These are phyloP conservation scores for Glandiceps talaboti DNA, from an alignment of 53 echinoderm and acorn worm species.

Conservation along the genomic window DNA sequence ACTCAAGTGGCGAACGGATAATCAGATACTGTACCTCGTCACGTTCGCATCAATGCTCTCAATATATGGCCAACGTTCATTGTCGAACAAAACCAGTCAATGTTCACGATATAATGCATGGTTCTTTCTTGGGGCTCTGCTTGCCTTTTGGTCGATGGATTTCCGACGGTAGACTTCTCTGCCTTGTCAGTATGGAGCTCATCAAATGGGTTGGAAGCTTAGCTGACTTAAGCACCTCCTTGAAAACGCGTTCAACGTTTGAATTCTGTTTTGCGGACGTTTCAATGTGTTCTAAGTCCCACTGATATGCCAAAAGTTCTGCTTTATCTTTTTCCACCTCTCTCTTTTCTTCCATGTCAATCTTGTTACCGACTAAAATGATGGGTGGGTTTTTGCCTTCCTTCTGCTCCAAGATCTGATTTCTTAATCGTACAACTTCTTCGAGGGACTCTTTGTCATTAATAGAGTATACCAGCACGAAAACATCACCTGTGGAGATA, in stretches of 20 bases:
- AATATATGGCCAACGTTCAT: no score
- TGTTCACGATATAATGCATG: neutral
- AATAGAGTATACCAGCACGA: slow-evolving; percentile 29
- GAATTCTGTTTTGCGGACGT: neutral
- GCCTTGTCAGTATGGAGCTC: neutral
- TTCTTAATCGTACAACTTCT: slow-evolving; percentile 13
- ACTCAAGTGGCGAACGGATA: no score
- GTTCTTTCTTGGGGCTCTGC: neutral
- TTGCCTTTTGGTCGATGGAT: neutral
- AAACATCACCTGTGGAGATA: slow-evolving; percentile 24
- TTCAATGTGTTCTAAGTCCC: neutral
- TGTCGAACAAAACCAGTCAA: neutral
- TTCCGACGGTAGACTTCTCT: neutral
- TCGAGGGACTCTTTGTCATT: slow-evolving; percentile 30
- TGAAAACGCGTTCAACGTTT: neutral
- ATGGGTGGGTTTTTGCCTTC: neutral
- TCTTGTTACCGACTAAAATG: neutral
- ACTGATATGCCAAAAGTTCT: neutral
- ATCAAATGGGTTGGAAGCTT: neutral
- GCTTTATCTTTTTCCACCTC: neutral
- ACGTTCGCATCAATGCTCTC: no score
- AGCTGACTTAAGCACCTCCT: neutral
- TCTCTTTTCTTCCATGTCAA: neutral
- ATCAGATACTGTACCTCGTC: no score
- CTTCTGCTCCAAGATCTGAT: slow-evolving; percentile 11